Evolutionary conservation across 35 echinoderm and acorn worm species (phyloP).

Genomic region (Antedon bifida): DNA sequence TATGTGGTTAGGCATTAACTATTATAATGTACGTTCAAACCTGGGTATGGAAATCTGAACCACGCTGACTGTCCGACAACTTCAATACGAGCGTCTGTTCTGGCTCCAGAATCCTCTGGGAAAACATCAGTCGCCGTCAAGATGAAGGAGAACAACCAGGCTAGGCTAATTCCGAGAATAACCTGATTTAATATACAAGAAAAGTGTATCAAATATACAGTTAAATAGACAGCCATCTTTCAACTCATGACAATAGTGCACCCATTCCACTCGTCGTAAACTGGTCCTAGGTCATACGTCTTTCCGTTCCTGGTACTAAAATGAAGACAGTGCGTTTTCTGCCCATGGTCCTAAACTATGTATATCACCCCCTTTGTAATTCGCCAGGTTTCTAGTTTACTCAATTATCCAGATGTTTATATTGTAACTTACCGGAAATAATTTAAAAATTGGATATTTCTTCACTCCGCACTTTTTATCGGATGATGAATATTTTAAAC

Average conservation of each 20-base stretch:
- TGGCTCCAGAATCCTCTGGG: conserved; percentile 17
- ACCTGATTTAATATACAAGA: conserved; percentile 2
- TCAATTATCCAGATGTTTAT: too few species aligned
- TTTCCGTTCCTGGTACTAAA: too few species aligned
- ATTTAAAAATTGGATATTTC: conserved; percentile 10
- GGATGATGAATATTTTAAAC: neutral
- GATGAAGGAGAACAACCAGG: conserved; percentile 17
- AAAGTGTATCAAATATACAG: neutral
- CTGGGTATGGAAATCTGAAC: conserved; percentile 34
- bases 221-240: too few species aligned
- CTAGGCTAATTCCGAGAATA: conserved; percentile 1
- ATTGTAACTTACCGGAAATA: conserved; percentile 26
- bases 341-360: too few species aligned
- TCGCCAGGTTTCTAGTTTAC: too few species aligned
- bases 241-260: too few species aligned
- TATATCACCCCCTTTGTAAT: too few species aligned
- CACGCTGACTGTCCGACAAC: conserved; percentile 9
- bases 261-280: too few species aligned
- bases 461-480: neutral
- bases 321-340: too few species aligned
- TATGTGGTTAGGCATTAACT: too few species aligned
- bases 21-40: neutral
- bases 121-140: conserved; percentile 11
- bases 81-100: conserved; percentile 17
- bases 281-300: too few species aligned